Conservation (phyloP, 2,797 vertebrate species). For the Arvicola amphibius region DNA sequence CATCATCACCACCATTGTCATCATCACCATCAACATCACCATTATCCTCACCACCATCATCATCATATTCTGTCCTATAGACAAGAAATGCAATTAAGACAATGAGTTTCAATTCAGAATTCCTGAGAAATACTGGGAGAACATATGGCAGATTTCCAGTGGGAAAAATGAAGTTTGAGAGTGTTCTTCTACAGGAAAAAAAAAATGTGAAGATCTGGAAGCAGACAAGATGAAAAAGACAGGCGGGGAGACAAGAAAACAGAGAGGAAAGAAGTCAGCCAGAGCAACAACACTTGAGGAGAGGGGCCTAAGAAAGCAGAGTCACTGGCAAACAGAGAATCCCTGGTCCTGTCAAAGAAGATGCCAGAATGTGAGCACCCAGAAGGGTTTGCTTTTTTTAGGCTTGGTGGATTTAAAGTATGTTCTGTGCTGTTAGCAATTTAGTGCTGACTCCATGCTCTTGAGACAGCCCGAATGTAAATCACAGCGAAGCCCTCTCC, state of each 20-base stretch:
- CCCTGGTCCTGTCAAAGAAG: rapidly evolving
- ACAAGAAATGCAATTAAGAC: background rate
- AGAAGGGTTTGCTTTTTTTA: background rate
- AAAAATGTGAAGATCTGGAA: background rate
- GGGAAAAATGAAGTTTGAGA: background rate
- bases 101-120: background rate
- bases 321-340: background rate
- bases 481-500: background rate
- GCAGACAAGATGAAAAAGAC: background rate
- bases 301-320: no score
- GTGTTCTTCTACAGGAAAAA: background rate
- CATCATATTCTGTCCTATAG: background rate
- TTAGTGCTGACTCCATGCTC: background rate
- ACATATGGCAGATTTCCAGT: background rate
- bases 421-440: background rate
- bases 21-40: background rate
- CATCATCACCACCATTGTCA: no score
- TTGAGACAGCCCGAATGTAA: background rate
- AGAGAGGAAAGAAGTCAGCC: background rate
- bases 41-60: background rate
- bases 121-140: background rate
- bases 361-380: rapidly evolving
- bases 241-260: background rate
- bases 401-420: background rate
- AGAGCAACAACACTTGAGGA: background rate